Evolutionary conservation across 2,113 vertebrate species (phyloP), one percentile per base, ranked within the genome.

Genomic region (Chaetura pelagica): DNA sequence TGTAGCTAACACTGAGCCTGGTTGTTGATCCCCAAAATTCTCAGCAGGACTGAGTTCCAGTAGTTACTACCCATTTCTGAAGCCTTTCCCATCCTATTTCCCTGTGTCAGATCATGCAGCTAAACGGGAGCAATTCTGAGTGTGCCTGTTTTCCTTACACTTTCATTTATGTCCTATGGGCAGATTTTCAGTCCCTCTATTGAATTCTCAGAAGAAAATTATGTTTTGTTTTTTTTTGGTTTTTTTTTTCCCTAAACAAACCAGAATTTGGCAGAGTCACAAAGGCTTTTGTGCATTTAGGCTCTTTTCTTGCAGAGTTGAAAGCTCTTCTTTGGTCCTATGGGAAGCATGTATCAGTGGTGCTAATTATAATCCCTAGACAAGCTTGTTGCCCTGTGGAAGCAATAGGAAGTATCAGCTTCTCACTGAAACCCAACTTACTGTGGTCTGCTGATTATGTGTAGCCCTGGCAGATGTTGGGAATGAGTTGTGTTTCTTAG

Each of bases 301-400:
- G 83, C 52, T 44, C 79, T 93, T 69, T 49, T 32, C 40, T 84
- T 84, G 77, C 44, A 22, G 76, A 71, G 73, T 4, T 84, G 64
- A 81, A 93, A 86, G 79, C 90, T 93, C 63, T 58, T 93, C 89
- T 81, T 77, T 68, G 64, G 61, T 55, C 89, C 79, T 84, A 17
- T 61, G 94, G 93, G 92, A 91, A 87, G 32, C 42, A 15, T 82
- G 6, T 90, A 86, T 93, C 86, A 84, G 68, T 3, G 4, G 66
- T 84, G 91, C 89, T 92, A 90, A 92, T 93, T 91, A 61, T 48
- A 89, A 87, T 89, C 84, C 77, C 49, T 38, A 3, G 17, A 48
- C 78, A 68, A 81, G 74, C 49, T 87, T 67, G 48, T 81, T 88
- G 86, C 84, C 2, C 3, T 58, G 23, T 0, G 0, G 49, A 68